Evolutionary conservation across 2,113 vertebrate species (phyloP), one percentile per base, ranked within the genome.

Genomic region (Parotia lawesii): DNA sequence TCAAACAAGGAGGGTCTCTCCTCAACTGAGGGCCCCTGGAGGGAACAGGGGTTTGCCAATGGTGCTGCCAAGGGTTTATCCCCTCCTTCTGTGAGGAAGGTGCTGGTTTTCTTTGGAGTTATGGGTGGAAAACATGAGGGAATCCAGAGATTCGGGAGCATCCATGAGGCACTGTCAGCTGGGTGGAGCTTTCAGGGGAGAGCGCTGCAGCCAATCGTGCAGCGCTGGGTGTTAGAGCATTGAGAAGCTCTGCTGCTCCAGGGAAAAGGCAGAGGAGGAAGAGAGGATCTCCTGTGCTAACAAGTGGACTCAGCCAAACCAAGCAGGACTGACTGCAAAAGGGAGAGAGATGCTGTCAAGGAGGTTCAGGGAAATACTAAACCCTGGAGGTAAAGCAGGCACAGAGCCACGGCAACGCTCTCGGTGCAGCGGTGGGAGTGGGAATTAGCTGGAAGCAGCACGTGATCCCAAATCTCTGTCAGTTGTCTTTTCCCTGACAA

Each of bases 111-210:
- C 72, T 9, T 23, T 8, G 33, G 81, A 66, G 75, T 81, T 80
- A 77, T 6, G 29, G 69, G 65, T 60, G 53, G 72, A 81, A 95
- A 91, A 71, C 79, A 37, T 15, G 85, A 79, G 89, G 90, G 90
- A 95, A 94, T 37, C 56, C 85, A 92, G 87, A 50, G 71, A 91
- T 80, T 9, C 15, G 33, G 15, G 64, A 93, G 93, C 95, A 96
- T 91, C 81, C 93, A 73, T 93, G 87, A 89, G 51, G n/a, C 89
- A 95, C 64, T 12, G 71, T 76, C 28, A 3, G 81, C 87, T 87
- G 87, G 95, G 91, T 94, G 95, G 95, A 89, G 94, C 95, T 87
- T 95, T 87, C 6, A 62, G 85, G 89, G 91, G 91, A 96, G 88
- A 90, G n/a, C 3, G 22, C 7, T 45, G 80, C 95, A 95, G 95